phyloP scores from a whole-genome alignment of 2,888 invertebrate genomes.

The Vanessa cardui region DNA sequence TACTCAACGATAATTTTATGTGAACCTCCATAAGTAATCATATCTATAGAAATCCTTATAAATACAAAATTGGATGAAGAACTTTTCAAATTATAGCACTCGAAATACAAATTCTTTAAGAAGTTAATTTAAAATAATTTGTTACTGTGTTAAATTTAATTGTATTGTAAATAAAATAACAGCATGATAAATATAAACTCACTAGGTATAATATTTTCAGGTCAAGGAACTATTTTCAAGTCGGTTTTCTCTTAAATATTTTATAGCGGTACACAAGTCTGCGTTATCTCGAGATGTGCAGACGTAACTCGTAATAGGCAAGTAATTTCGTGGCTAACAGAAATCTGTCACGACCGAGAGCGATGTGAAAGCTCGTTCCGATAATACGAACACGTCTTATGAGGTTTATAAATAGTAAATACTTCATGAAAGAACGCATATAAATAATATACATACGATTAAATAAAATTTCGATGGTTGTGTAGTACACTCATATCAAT shows the following conservation, averaged over 20 bases:
- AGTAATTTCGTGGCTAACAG: slow-evolving; percentile 25
- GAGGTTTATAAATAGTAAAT: not conserved
- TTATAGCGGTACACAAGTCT: slow-evolving; percentile 12
- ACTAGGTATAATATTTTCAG: not conserved
- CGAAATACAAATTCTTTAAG: too few relatives aligned
- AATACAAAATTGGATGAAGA: too few relatives aligned
- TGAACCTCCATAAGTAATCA: too few relatives aligned
- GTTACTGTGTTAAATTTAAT: not conserved
- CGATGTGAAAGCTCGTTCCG: slow-evolving; percentile 16
- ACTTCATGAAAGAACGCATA: not conserved
- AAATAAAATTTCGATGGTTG: too few relatives aligned
- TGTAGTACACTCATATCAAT: not conserved
- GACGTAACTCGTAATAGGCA: slow-evolving; percentile 20
- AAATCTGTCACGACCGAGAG: slow-evolving; percentile 23
- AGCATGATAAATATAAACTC: not conserved
- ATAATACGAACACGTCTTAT: slow-evolving; percentile 14
- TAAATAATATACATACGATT: not conserved
- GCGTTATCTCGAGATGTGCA: slow-evolving; percentile 11
- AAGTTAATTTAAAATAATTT: too few relatives aligned
- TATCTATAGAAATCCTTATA: too few relatives aligned
- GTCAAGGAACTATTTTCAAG: not conserved
- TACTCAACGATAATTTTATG: too few relatives aligned
- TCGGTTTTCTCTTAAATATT: slow-evolving; percentile 13
- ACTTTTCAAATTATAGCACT: too few relatives aligned
- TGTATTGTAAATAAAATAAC: not conserved